These are phyloP conservation scores for Gorilla gorilla DNA, from an alignment of 2,113 vertebrate genomes.

Conservation along the genomic window DNA sequence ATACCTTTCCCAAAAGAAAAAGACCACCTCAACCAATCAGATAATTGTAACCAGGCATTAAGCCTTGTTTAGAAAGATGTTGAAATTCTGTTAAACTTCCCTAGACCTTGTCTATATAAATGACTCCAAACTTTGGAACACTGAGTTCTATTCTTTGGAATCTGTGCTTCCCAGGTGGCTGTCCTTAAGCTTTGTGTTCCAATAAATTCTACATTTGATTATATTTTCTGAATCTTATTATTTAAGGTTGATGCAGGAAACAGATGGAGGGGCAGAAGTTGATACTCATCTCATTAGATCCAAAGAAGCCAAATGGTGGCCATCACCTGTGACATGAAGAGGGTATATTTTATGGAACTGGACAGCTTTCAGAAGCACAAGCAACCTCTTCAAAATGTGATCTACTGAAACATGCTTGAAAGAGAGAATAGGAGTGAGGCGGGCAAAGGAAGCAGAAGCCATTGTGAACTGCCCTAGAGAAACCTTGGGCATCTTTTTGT, in stretches of 20 bases:
- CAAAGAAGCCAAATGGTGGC: neutral
- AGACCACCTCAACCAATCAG: neutral
- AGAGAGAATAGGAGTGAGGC: neutral
- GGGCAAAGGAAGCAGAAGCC: neutral
- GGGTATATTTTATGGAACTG: slow-evolving; percentile 22
- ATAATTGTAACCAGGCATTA: neutral
- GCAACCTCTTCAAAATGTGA: neutral
- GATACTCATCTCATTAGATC: slow-evolving; percentile 41
- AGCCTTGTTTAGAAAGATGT: neutral
- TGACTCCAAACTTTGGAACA: neutral
- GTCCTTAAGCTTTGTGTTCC: neutral
- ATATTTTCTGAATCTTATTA: neutral
- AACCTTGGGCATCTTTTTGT: neutral
- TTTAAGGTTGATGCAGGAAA: neutral
- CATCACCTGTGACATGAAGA: slow-evolving; percentile 24
- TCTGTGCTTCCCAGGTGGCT: neutral
- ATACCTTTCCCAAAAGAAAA: neutral
- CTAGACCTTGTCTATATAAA: neutral
- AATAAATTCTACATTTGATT: neutral
- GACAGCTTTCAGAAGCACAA: slow-evolving; percentile 51
- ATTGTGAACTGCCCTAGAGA: neutral
- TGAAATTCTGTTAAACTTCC: neutral
- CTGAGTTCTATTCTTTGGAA: neutral
- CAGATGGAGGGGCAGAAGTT: slow-evolving; percentile 32
- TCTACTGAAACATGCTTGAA: neutral